Evolutionary conservation across 2,888 invertebrate genomes (phyloP).

Genomic region (Pollenia griseotomentosa): DNA sequence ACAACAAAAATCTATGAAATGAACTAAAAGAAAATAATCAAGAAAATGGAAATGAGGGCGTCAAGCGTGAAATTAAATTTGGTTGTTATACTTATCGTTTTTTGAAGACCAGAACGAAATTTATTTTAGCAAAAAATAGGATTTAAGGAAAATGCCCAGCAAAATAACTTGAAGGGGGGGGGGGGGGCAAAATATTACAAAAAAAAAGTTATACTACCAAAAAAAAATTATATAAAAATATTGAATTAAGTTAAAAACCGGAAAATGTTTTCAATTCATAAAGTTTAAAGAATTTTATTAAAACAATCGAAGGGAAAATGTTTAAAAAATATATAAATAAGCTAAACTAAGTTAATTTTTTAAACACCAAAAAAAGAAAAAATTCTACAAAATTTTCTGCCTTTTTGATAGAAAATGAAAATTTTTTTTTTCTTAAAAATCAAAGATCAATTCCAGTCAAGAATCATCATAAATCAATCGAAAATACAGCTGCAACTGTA

Average conservation of each 20-base stretch:
- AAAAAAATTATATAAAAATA: not conserved
- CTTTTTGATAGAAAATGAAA: not conserved
- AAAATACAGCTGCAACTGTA: conserved; percentile 58
- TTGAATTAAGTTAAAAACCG: too few species aligned
- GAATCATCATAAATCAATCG: conserved; percentile 51
- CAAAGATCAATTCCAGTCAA: not conserved
- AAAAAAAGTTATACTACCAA: not conserved
- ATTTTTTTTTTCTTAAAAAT: not conserved
- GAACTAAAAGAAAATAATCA: conserved; percentile 68
- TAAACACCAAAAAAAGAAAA: too few species aligned
- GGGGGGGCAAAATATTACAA: not conserved
- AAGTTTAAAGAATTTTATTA: too few species aligned
- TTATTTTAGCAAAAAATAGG: not conserved
- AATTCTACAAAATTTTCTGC: too few species aligned
- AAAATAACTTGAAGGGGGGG: not conserved
- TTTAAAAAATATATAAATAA: too few species aligned
- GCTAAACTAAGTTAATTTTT: too few species aligned
- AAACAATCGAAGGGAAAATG: too few species aligned
- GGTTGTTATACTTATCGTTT: conserved; percentile 73
- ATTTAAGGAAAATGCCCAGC: not conserved
- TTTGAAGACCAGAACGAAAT: conserved; percentile 72
- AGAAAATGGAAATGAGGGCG: conserved; percentile 75
- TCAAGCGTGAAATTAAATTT: conserved; percentile 76
- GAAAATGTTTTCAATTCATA: too few species aligned
- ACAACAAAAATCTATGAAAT: conserved; percentile 45